Percentiles rank a stretch among this genome's conserved stretches.
Evolutionary conservation across 2,888 invertebrate species (phyloP).

Genomic region (Deroplatys truncata): DNA sequence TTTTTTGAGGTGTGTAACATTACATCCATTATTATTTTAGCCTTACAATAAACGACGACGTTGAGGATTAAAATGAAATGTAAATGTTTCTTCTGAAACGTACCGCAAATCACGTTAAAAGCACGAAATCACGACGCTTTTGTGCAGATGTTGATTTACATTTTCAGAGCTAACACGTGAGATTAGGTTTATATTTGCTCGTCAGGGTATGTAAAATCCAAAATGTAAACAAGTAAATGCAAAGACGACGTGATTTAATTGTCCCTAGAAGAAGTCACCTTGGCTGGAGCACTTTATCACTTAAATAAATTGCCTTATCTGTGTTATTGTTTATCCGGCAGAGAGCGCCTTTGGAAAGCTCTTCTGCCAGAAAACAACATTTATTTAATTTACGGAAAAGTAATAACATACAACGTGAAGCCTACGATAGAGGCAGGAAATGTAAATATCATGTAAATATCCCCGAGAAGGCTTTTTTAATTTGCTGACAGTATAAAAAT

Average conservation of each 20-base stretch:
- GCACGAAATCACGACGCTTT: background rate
- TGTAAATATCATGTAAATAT: slow-evolving; percentile 15
- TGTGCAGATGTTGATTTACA: background rate
- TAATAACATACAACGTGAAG: background rate
- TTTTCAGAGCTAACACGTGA: background rate
- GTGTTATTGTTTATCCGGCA: background rate
- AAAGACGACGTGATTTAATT: background rate
- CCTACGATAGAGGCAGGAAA: background rate
- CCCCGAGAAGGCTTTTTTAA: slow-evolving; percentile 10
- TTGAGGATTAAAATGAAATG: background rate
- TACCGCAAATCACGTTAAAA: background rate
- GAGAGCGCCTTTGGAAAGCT: background rate
- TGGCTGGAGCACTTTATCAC: background rate
- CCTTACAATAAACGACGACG: background rate
- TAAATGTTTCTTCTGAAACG: background rate
- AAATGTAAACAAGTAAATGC: background rate
- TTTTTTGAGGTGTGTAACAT: background rate
- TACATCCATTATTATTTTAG: background rate
- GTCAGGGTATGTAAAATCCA: background rate
- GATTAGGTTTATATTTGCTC: background rate
- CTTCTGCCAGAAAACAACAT: background rate
- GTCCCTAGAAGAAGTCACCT: background rate
- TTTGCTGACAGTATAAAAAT: slow-evolving; percentile 11
- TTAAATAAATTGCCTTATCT: background rate
- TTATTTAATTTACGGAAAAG: slow-evolving; percentile 14